phyloP scores from a whole-genome alignment of 1,140 invertebrate genomes.

The Anastrepha obliqua region DNA sequence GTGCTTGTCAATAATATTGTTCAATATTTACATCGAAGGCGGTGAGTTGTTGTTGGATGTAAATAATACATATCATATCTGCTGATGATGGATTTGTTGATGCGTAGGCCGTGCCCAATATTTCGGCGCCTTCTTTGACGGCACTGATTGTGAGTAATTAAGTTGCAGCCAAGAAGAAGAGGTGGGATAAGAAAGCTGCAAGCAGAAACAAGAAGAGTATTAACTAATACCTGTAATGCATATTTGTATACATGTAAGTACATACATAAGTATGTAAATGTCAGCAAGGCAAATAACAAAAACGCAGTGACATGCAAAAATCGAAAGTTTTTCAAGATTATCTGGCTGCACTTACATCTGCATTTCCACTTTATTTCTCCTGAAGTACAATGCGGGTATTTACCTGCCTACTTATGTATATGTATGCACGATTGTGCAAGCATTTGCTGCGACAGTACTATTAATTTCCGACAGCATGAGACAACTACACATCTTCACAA shows the following conservation, averaged over 20 bases:
- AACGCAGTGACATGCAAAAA: constrained; percentile 21
- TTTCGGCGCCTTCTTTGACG: constrained; percentile 37
- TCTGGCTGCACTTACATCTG: constrained; percentile 10
- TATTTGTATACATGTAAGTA: too few species aligned
- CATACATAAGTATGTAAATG: not conserved
- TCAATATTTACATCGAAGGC: constrained; percentile 13
- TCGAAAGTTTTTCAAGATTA: constrained; percentile 20
- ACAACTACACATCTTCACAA: too few species aligned
- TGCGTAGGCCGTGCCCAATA: constrained; percentile 39
- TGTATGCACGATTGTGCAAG: too few species aligned
- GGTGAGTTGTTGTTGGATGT: not conserved
- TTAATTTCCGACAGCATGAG: too few species aligned
- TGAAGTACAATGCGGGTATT: too few species aligned
- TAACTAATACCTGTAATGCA: not conserved
- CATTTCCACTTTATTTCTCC: not conserved
- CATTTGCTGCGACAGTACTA: too few species aligned
- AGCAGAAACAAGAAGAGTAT: not conserved
- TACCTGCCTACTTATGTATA: too few species aligned
- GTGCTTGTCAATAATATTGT: constrained; percentile 35
- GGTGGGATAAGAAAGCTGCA: too few species aligned
- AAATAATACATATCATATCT: not conserved
- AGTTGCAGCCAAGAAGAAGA: not conserved
- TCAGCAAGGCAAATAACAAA: constrained; percentile 6
- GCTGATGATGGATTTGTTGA: not conserved
- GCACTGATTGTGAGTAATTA: not conserved